Base-by-base conservation (phyloP, 2,797 vertebrate genomes). In the Telmatherina bonti region DNA sequence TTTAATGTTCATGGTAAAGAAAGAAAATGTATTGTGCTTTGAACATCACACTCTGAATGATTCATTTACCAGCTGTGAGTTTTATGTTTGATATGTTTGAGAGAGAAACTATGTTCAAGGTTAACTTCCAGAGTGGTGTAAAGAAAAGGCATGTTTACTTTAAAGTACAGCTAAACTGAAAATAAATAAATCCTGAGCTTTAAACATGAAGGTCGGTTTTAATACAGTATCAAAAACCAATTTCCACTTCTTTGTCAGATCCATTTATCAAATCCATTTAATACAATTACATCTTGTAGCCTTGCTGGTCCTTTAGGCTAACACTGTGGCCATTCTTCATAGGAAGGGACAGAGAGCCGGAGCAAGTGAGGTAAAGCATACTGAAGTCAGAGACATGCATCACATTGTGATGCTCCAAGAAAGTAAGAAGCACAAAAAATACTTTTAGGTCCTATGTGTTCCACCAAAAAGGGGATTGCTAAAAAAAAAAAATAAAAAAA, bases 161-260 rank as follows among this genome's bases (percentile, higher is more conserved):
- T 69, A 57, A 74, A 86, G 77, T 91, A 79, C 59, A 81, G 55
- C 74, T 76, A 77, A 75, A 87, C 75, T 91, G 86, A 92, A 92
- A 94, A 92, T 90, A 91, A 93, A 95, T 91, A 88, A 93, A 93
- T 92, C 81, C 90, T 77, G 78, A 83, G 90, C 81, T 85, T 93
- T 94, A 93, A 94, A 94, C 84, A 87, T 91, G 93, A 96, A 96
- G 94, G 95, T 95, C 95, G 95, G 79, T 86, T 95, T 94, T 95
- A 95, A 95, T 95, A 94, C 82, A 92, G 89, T 89, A 95, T 94
- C 92, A 93, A 94, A 94, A 96, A 94, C 83, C 94, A 95, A 96
- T 96, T 96, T 96, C 93, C 89, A 94, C 89, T 93, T 91, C 84
- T 92, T 94, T 94, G 94, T 95, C 94, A 94, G 86, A 84, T 83